Conservation (phyloP, 2,797 vertebrate genomes). For the Coilia nasus region DNA sequence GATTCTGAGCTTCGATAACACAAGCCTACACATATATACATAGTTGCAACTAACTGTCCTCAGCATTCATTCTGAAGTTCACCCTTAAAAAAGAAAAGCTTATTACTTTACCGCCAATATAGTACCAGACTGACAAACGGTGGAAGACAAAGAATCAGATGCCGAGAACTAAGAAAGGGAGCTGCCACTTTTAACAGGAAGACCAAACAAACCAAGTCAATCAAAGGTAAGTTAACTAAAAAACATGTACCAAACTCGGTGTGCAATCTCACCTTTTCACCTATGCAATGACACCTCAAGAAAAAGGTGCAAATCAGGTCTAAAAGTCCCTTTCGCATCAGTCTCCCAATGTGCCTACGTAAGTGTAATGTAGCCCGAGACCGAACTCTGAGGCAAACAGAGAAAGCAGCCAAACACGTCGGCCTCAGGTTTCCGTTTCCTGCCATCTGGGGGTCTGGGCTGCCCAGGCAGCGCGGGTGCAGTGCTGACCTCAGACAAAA, state of each 20-base stretch:
- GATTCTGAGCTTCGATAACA: background rate
- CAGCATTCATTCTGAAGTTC: too few species aligned
- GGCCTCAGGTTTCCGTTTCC: constrained; percentile 25
- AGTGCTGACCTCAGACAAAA: background rate
- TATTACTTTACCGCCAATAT: too few species aligned
- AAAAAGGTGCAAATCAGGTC: background rate
- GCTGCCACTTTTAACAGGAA: background rate
- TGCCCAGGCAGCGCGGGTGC: background rate
- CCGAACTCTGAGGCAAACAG: background rate
- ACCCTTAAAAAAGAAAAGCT: too few species aligned
- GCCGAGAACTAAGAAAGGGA: background rate
- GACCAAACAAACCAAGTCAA: too few species aligned
- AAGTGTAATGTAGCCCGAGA: background rate
- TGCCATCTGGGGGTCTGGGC: constrained; percentile 2
- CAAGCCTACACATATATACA: too few species aligned
- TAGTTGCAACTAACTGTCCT: too few species aligned
- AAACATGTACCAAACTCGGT: constrained; percentile 5
- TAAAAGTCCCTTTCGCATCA: background rate
- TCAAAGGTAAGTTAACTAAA: background rate
- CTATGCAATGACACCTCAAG: background rate
- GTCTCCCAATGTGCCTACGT: background rate
- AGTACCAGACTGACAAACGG: background rate
- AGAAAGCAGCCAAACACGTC: background rate
- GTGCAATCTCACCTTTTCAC: constrained; percentile 2
- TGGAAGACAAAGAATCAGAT: background rate